phyloP scores from a whole-genome alignment of 2,797 vertebrate genomes.

The Sarcophilus harrisii region DNA sequence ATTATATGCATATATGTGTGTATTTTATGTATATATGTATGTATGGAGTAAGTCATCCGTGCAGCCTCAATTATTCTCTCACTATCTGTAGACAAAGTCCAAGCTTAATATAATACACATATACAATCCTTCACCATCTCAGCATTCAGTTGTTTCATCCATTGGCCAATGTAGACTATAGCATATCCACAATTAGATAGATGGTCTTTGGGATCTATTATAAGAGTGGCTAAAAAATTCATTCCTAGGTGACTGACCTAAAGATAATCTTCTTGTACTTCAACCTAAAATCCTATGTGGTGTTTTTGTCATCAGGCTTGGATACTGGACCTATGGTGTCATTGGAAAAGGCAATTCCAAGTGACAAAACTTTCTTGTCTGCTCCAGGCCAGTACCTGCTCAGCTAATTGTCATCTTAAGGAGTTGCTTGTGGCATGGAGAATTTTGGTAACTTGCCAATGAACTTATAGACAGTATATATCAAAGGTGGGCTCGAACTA shows the following conservation, averaged over 20 bases:
- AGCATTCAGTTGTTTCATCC: background rate
- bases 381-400: background rate
- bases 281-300: background rate
- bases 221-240: background rate
- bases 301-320: background rate
- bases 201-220: background rate
- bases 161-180: background rate
- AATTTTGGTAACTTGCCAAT: background rate
- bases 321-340: background rate
- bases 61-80: background rate
- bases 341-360: background rate
- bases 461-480: background rate
- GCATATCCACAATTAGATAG: background rate
- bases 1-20: no score
- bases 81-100: background rate
- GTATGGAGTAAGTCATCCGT: no score
- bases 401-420: background rate
- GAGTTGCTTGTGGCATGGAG: background rate
- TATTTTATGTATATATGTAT: no score
- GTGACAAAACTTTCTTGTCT: background rate
- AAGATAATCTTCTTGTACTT: background rate
- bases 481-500: background rate
- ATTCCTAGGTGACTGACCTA: background rate
- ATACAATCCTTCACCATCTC: background rate
- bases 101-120: background rate